A percentile compares a stretch with the other conserved stretches of the same genome.
Evolutionary conservation across 1,140 invertebrate genomes (phyloP).

Genomic region (Delia radicum): DNA sequence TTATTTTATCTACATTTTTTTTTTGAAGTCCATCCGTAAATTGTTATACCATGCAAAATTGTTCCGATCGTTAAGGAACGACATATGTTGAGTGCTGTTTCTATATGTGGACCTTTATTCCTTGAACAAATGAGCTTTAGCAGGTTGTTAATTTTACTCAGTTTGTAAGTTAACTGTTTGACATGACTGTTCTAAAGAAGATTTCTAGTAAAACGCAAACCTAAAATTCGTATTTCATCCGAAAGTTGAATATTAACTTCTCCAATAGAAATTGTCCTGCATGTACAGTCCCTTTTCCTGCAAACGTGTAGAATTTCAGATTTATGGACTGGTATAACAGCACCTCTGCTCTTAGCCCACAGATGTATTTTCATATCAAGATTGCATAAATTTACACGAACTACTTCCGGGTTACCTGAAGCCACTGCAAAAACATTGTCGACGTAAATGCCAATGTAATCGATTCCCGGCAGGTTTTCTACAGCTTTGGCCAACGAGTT

Average conservation of each 20-base stretch:
- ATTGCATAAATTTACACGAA: background rate
- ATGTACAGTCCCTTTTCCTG: background rate
- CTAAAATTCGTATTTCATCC: background rate
- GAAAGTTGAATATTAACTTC: background rate
- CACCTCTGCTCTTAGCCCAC: background rate
- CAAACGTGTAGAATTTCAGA: background rate
- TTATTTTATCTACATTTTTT: background rate
- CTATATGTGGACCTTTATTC: background rate
- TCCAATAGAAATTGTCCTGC: background rate
- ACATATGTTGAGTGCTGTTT: background rate
- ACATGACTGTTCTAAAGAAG: background rate
- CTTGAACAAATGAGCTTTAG: background rate
- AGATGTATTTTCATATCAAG: background rate
- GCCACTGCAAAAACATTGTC: background rate
- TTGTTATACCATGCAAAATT: background rate
- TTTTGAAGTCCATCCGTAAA: background rate
- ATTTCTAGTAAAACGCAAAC: background rate
- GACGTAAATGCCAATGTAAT: background rate
- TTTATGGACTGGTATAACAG: background rate
- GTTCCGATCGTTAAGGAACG: background rate
- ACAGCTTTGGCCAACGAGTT: background rate
- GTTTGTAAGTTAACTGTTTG: background rate
- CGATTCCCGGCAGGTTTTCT: background rate
- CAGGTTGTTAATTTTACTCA: background rate
- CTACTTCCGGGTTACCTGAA: background rate